A percentile compares a stretch with the other conserved stretches of the same genome.
These are phyloP conservation scores for Megastigmus dorsalis DNA, from an alignment of 2,888 invertebrate species.

Conservation along the genomic window DNA sequence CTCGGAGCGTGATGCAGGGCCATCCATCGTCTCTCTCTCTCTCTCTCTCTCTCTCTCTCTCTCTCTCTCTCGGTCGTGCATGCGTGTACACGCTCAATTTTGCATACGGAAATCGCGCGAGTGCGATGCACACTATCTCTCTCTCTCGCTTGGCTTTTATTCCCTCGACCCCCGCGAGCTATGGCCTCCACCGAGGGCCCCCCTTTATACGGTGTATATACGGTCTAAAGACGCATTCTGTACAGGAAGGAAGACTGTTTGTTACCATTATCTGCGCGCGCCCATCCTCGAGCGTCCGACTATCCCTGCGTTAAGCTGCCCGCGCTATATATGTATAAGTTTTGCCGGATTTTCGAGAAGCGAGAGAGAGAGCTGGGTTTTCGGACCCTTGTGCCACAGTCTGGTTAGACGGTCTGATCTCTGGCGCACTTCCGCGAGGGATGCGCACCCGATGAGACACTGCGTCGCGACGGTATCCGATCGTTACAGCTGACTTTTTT, in stretches of 20 bases:
- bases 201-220: background rate
- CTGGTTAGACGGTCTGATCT: background rate
- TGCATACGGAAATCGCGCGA: slow-evolving; percentile 73
- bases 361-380: background rate
- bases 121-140: slow-evolving; percentile 21
- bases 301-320: no score
- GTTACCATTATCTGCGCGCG: slow-evolving; percentile 72
- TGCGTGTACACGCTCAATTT: slow-evolving; percentile 72
- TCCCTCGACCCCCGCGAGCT: slow-evolving; percentile 5
- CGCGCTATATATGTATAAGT: no score
- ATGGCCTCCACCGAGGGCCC: background rate
- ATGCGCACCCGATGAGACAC: no score
- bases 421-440: slow-evolving; percentile 28
- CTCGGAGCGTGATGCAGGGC: slow-evolving; percentile 72
- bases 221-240: slow-evolving; percentile 64
- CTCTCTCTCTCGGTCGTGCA: slow-evolving; percentile 51
- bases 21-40: slow-evolving; percentile 68
- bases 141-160: background rate
- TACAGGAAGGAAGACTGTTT: slow-evolving; percentile 75
- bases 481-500: background rate
- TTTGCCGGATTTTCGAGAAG: slow-evolving; percentile 32
- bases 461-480: background rate
- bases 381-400: background rate
- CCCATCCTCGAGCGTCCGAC: slow-evolving; percentile 20
- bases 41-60: slow-evolving; percentile 56